These are phyloP conservation scores for Geotria australis DNA, from an alignment of 2,797 vertebrate species.

Conservation along the genomic window DNA sequence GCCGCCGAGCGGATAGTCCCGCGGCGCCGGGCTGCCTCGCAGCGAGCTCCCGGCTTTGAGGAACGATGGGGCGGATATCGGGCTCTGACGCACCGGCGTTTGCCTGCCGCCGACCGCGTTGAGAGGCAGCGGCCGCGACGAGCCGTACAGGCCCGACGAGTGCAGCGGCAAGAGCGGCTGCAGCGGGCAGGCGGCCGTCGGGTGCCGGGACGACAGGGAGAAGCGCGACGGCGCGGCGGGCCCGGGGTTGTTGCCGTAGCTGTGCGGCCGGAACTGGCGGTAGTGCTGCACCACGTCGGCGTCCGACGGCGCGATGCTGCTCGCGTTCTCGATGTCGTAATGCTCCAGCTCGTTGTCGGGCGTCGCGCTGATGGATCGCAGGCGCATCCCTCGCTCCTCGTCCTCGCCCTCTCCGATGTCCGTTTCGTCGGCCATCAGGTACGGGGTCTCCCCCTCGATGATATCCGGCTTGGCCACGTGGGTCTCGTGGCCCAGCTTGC, in stretches of 20 bases:
- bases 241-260: slow-evolving; percentile 3
- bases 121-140: slow-evolving; percentile 55
- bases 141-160: slow-evolving; percentile 11
- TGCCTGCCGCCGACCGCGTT: slow-evolving; percentile 6
- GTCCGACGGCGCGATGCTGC: slow-evolving; percentile 82
- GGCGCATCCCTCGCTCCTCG: not conserved
- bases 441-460: slow-evolving; percentile 83
- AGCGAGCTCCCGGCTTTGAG: slow-evolving; percentile 61
- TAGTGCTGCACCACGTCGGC: slow-evolving; percentile 94
- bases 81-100: slow-evolving; percentile 43
- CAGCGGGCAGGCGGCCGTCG: slow-evolving; percentile 62
- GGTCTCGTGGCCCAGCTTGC: slow-evolving; percentile 86
- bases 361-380: slow-evolving; percentile 13
- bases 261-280: slow-evolving; percentile 83
- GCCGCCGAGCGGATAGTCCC: slow-evolving; percentile 54
- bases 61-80: slow-evolving; percentile 41
- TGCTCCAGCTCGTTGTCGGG: slow-evolving; percentile 67
- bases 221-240: slow-evolving; percentile 32
- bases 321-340: slow-evolving; percentile 91
- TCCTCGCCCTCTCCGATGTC: slow-evolving; percentile 43
- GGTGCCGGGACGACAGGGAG: slow-evolving; percentile 67
- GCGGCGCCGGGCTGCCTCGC: slow-evolving; percentile 42
- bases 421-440: slow-evolving; percentile 81
- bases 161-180: slow-evolving; percentile 55
- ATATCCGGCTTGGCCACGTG: slow-evolving; percentile 55